Base-by-base conservation (phyloP, 2,888 invertebrate species). In the Orthosia cruda region DNA sequence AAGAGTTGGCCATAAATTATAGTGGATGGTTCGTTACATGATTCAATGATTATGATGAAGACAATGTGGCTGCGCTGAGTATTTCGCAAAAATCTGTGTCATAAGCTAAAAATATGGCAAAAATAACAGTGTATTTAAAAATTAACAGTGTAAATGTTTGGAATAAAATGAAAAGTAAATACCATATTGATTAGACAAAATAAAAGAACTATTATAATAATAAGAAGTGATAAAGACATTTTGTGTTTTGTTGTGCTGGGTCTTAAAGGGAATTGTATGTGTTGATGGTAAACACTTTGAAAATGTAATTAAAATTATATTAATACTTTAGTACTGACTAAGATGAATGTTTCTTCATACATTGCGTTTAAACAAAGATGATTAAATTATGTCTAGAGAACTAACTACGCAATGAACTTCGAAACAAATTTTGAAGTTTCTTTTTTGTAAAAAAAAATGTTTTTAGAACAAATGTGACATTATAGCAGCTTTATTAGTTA, bases 201-300 rank as follows among this genome's bases (percentile, higher is more conserved):
- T 32, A 47, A 47, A 49, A 71, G 13, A 52, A 81, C 62, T 52
- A 20, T 16, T 74, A 77, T 23, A 58, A 59, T 45, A 64, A 74
- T 81, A 77, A 77, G 40, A 73, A 54, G 75, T 75, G 75, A 75
- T 80, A 80, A 61, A 80, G 18, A 70, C 52, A 50, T 81, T 18
- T 49, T 50, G 13, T 59, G 20, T 54, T 49, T 55, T 54, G 23
- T 32, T 76, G 55, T 50, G 20, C 12, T n/a, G 47, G 52, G 18
- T 11, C 23, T 40, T 68, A 18, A 26, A 58, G 23, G 13, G 7
- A 9, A 20, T n/a, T 1, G 16, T 15, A 26, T 20, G 40, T 15
- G 23, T 40, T 66, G 62, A 12, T 57, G 49, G 55, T 66, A 26
- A n/a, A n/a, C 13, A 52, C 11, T 45, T 47, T 32, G 12, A 26